Base-by-base conservation (phyloP, 2,888 invertebrate genomes). In the Drosophila atripex region DNA sequence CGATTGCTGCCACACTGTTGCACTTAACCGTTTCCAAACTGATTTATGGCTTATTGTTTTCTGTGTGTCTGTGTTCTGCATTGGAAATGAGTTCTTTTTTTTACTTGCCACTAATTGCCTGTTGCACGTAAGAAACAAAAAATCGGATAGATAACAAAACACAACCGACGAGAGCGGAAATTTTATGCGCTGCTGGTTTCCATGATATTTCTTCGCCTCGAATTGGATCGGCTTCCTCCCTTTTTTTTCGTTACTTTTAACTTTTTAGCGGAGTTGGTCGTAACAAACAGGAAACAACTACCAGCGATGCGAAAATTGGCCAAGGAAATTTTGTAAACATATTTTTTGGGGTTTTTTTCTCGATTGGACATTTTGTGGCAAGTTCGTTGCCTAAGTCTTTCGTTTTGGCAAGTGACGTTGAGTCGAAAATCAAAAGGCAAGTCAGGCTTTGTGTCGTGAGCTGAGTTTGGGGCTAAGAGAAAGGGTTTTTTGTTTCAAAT, bases 361-460 rank as follows among this genome's bases (percentile, higher is more conserved):
- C 9, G 30, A 50, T 55, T 49, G 23, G 32, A 50, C 50, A 35
- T 28, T 14, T 14, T 32, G 30, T 35, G 30, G 70, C 75, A 78
- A 78, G 89, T 88, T 88, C 71, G 80, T 76, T 60, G 73, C 79
- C 87, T 80, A 88, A 89, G 89, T 89, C 89, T 83, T 89, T 89
- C 75, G 86, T 83, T 61, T 46, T 64, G 63, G 46, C 64, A 53
- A 39, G 64, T 63, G 63, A 63, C 63, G 51, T 30, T 61, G n/a
- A n/a, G n/a, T 5, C 35, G 35, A 35, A 35, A 35, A 35, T 35
- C 35, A n/a, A 35, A 14, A 35, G n/a, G 35, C 35, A 7, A 14
- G 35, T 35, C 35, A 35, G 35, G 35, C n/a, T 14, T 28, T 28
- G 28, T 3, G 3, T 28, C 28, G 28, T 32, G 32, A 32, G 12